Base-by-base conservation (phyloP, 2,888 invertebrate genomes). In the Thymelicus sylvestris region DNA sequence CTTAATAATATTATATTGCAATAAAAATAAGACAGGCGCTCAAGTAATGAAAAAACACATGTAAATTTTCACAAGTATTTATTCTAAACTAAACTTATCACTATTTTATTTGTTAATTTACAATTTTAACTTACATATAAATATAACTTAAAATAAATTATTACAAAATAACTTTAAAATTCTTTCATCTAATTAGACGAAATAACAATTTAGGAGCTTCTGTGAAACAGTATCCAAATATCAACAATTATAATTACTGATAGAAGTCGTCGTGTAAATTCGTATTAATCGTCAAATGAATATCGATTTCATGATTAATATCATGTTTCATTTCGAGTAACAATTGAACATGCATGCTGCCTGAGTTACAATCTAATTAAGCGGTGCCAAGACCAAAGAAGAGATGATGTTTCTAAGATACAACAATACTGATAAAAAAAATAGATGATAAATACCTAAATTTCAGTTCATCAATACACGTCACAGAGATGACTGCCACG, bases 61-160 rank as follows among this genome's bases (percentile, higher is more conserved):
- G 47, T 24, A 52, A 55, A 68, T 72, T 74, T 77, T 79, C 73
- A 75, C 77, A 81, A 83, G 80, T 80, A 83, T 88, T 87, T 83
- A 87, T 87, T 88, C 83, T 88, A 90, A 82, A 78, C 76, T 82
- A 83, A 81, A 81, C 82, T 83, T 87, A 89, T 86, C 83, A 86
- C 92, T 92, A 92, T 79, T 81, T 88, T 8, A 57, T 57, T 91
- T 92, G 92, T 93, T 93, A 92, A 90, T 93, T 92, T 91, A 93
- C 92, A 93, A 88, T 84, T 86, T 90, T 90, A 90, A 87, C 91
- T 92, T 92, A 91, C 87, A 73, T 67, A 77, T 78, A 79, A 78
- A 76, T 77, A 79, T 80, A 80, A 80, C 80, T 81, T 81, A 83
- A 86, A 93, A 93, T 93, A 93, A 93, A 93, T 93, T 69, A 93